A percentile compares a stretch with the other conserved stretches of the same genome.
These are phyloP conservation scores for Seriola aureovittata DNA, from an alignment of 2,113 vertebrate species.

Conservation along the genomic window DNA sequence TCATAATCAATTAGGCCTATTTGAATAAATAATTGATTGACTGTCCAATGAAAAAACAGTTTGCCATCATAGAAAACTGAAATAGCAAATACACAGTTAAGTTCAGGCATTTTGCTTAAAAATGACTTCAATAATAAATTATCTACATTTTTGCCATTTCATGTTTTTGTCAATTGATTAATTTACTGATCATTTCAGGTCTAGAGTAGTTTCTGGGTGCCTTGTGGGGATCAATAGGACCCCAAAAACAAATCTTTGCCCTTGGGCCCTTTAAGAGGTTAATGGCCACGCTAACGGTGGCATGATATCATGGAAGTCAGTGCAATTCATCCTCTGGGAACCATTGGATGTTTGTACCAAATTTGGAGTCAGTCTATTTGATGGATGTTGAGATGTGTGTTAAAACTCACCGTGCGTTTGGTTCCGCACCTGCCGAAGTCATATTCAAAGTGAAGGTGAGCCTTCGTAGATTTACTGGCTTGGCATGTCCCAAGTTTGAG, in stretches of 20 bases:
- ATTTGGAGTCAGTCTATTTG: not conserved
- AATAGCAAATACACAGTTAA: too few relatives aligned
- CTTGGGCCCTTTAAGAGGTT: not conserved
- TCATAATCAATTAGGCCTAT: too few relatives aligned
- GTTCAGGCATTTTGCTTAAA: too few relatives aligned
- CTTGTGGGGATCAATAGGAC: not conserved
- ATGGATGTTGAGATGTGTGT: not conserved
- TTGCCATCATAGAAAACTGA: too few relatives aligned
- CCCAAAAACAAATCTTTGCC: not conserved
- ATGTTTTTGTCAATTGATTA: too few relatives aligned
- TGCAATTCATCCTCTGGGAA: not conserved
- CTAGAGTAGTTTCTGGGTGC: not conserved
- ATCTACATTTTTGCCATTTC: too few relatives aligned
- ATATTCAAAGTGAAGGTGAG: slow-evolving; percentile 70
- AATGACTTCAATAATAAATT: too few relatives aligned
- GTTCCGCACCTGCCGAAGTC: slow-evolving; percentile 74
- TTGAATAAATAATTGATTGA: too few relatives aligned
- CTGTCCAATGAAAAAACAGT: too few relatives aligned
- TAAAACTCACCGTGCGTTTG: slow-evolving; percentile 60
- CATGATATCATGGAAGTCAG: not conserved
- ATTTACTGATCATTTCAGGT: too few relatives aligned
- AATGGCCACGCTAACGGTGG: not conserved
- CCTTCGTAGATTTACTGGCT: slow-evolving; percentile 40
- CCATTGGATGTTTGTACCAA: not conserved
- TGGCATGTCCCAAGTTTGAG: slow-evolving; percentile 76